Base-by-base conservation (phyloP, 2,797 vertebrate species). In the Calcarius lapponicus region DNA sequence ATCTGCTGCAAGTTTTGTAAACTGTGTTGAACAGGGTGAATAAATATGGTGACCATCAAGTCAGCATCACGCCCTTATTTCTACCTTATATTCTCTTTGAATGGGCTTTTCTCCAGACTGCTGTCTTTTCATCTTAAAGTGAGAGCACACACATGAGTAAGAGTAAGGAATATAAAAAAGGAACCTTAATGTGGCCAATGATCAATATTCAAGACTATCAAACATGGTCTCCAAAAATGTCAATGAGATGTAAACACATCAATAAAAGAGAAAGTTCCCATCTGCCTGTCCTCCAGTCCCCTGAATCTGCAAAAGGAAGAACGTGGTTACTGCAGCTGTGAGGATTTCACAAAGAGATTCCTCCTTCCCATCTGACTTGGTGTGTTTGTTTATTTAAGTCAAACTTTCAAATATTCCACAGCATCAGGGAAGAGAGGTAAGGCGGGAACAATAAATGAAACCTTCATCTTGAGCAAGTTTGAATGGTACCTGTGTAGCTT, bases 391-490 rank as follows among this genome's bases (percentile, higher is more conserved):
- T 48, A 26, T 67, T 67, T 71, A 82, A 88, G 6, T 36, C 14
- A 62, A 86, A 81, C 8, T 43, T 91, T 64, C 42, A 81, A 15
- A 50, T 60, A 19, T 51, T 95, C 20, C 50, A 76, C 8, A 56
- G 21, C 12, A 26, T 29, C 66, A 73, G 7, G 20, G 38, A 85
- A 79, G 45, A 73, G 24, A 47, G 8, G 7, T 73, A 75, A 62
- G 15, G 2, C 16, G 7, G 13, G 6, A 8, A 64, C 25, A 82
- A 48, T 42, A 82, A 82, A 82, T 40, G 29, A 60, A 48, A 82
- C 36, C 6, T 69, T 85, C 1, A 0, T 54, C 9, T 42, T 85
- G 34, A 57, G 13, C 14, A 86, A 80, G 20, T 0, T 0, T 50
- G 34, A 60, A 34, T 48, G 8, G 9, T 25, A 62, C 24, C 20